Evolutionary conservation across 2,888 invertebrate species (phyloP), one percentile per base, ranked within the genome.

Genomic region (Caenorhabditis sp.): DNA sequence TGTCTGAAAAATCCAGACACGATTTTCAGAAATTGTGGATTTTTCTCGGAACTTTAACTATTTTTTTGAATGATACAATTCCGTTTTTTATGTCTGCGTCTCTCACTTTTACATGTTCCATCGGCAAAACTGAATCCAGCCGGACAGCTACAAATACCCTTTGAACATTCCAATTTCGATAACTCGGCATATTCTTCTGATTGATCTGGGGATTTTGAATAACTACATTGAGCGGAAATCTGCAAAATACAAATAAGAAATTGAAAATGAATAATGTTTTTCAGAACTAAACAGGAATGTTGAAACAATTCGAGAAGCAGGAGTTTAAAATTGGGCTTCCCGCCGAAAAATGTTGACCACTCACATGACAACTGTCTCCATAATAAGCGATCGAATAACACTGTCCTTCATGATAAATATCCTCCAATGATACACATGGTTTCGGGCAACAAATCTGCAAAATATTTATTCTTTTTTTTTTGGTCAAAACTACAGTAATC

Each of bases 381-480:
- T 85, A 79, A 65, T 79, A 84, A 8, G 84, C 83, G 26, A 79
- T 79, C 14, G 85, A 76, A 53, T 79, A 80, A 67, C 86, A 85
- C 63, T 85, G 86, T 0, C 86, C 86, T 14, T 83, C 78, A 66
- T 84, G 74, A 65, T 83, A 84, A 55, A 84, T 81, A 69, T 85
- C 86, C 60, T 85, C 85, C n/a, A 84, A 71, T 3, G 83, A 82
- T n/a, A 83, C 67, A 58, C 86, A 85, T 2, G 86, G 84, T 66
- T 86, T 86, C 23, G 86, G 86, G 57, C 86, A 85, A 66, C 86
- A 85, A 58, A 86, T 84, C 82, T 83, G 54, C 3, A 19, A 21
- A 2, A 59, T 6, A 17, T 4, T 8, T 2, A 24, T 31, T 59
- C 8, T 1, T 10, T 6, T 51, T 19, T 2, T 51, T 4, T 21